A percentile compares a stretch with the other conserved stretches of the same genome.
phyloP scores from a whole-genome alignment of 2,888 invertebrate species.

The Agrotis segetum region DNA sequence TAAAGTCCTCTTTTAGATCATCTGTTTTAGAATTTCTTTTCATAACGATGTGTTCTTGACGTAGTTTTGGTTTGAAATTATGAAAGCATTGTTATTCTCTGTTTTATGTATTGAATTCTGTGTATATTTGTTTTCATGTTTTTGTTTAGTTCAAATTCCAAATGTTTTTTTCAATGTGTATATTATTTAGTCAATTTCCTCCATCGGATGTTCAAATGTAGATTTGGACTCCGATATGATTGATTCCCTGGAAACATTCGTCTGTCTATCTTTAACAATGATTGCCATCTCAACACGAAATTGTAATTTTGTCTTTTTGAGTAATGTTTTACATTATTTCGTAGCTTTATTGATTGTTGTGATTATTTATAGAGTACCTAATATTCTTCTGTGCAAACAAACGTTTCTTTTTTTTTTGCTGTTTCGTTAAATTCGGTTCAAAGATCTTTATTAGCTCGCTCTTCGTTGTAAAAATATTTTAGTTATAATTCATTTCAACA shows the following conservation, averaged over 20 bases:
- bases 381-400: background rate
- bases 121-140: conserved; percentile 20
- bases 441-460: conserved; percentile 14
- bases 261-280: conserved; percentile 22
- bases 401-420: background rate
- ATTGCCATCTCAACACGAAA: conserved; percentile 13
- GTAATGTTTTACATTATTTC: conserved; percentile 1
- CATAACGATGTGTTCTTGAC: background rate
- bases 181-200: conserved; percentile 40
- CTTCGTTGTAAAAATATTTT: conserved; percentile 21
- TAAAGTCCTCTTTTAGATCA: conserved; percentile 5
- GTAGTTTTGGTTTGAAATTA: conserved; percentile 10
- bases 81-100: background rate
- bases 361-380: background rate
- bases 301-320: conserved; percentile 8
- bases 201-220: conserved; percentile 48
- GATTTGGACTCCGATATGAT: conserved; percentile 39
- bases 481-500: conserved; percentile 13
- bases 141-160: conserved; percentile 12
- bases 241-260: conserved; percentile 29
- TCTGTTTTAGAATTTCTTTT: conserved; percentile 1
- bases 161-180: conserved; percentile 16
- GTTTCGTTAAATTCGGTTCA: conserved; percentile 16
- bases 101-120: background rate
- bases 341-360: background rate